Evolutionary conservation across 2,113 vertebrate genomes (phyloP), one percentile per base, ranked within the genome.

Genomic region (Rhegmatorhina hoffmannsi): DNA sequence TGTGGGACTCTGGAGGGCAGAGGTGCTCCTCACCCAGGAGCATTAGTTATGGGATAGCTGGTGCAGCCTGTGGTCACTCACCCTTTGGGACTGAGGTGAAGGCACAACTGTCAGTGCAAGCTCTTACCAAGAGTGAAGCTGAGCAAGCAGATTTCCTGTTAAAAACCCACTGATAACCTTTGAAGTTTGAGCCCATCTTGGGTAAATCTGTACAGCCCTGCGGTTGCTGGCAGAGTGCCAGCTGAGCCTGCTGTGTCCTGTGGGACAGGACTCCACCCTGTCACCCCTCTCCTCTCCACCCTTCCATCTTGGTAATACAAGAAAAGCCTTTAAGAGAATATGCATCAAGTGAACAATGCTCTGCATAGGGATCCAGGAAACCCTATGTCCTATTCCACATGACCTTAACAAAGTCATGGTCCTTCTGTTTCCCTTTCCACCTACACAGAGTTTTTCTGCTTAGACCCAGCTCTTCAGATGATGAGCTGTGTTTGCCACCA

Each of bases 401-500:
- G 88, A 96, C 85, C 94, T 75, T 52, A 78, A 43, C 6, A 17
- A 92, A 96, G 94, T 79, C 90, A 93, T 0, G 3, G 70, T 70
- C 92, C 64, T 90, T 93, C 94, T 95, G 93, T 88, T 95, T 95
- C 93, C 94, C 64, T 8, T 95, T 94, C 94, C 88, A 97, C 46
- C 72, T 9, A 33, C 36, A 66, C 0, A 28, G 46, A 23, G 40
- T 31, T 85, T 52, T 60, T 49, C 79, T 85, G 8, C 79, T 62
- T 17, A 53, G 63, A 62, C 9, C 56, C 63, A 85, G 66, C 1
- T 64, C 81, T 89, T 60, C 0, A 70, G 55, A 80, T 33, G n/a
- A n/a, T 0, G 11, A 93, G 58, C 2, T 3, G 67, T 1, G 1
- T 31, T n/a, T 83, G 82, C 67, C 18, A 34, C 6, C 10, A 6